Percentiles rank a stretch among this genome's conserved stretches.
phyloP scores from a whole-genome alignment of 1,140 invertebrate genomes.

The Polyergus mexicanus region DNA sequence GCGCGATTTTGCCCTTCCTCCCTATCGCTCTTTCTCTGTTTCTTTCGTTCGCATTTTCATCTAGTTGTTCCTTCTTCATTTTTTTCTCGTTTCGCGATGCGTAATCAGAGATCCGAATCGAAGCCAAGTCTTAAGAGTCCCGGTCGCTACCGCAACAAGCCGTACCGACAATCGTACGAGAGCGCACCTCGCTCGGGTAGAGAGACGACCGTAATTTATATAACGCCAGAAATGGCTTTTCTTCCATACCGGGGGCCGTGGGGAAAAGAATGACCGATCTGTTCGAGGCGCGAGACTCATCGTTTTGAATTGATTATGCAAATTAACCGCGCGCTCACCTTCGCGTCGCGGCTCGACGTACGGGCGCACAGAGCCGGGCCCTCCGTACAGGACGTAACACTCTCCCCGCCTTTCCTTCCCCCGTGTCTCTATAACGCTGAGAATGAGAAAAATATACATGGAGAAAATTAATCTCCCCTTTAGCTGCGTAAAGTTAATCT shows the following conservation, averaged over 20 bases:
- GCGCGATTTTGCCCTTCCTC: background rate
- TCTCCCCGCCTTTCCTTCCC: background rate
- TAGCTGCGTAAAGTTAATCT: slow-evolving; percentile 23
- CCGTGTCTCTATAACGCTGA: background rate
- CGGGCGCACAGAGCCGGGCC: slow-evolving; percentile 42
- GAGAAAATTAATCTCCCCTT: slow-evolving; percentile 40
- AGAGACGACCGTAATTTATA: slow-evolving; percentile 60
- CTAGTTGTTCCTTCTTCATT: background rate
- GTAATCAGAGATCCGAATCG: slow-evolving; percentile 52
- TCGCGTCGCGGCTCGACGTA: slow-evolving; percentile 48
- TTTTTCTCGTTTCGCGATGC: slow-evolving; percentile 18
- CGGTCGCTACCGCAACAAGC: slow-evolving; percentile 13
- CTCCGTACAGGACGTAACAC: background rate
- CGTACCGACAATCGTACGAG: slow-evolving; percentile 30
- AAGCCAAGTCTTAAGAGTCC: slow-evolving; percentile 6
- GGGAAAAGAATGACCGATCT: slow-evolving; percentile 58
- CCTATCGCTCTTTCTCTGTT: background rate
- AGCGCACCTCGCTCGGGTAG: background rate
- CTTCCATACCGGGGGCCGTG: slow-evolving; percentile 51
- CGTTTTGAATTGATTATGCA: slow-evolving; percentile 64
- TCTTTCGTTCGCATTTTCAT: background rate
- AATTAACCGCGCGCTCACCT: slow-evolving; percentile 58
- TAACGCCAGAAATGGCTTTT: slow-evolving; percentile 52
- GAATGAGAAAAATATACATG: slow-evolving; percentile 24
- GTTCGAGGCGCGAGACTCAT: slow-evolving; percentile 56